A percentile compares a stretch with the other conserved stretches of the same genome.
Conservation (phyloP, 2,113 vertebrate genomes). For the Anseranas semipalmata region DNA sequence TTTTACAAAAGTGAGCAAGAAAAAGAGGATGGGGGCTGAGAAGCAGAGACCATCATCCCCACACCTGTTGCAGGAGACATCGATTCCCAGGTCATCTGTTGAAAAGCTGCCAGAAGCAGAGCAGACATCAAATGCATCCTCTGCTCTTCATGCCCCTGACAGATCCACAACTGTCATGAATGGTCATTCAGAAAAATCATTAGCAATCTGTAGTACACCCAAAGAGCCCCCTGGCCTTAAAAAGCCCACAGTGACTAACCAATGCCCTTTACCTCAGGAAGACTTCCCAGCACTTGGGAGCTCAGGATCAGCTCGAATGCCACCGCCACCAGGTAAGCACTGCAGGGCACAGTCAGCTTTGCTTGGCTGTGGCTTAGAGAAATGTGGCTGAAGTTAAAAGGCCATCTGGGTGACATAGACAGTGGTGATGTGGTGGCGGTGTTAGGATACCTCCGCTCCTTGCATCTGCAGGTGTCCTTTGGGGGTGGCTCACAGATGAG, state of each 20-base stretch:
- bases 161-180: constrained; percentile 67
- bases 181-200: constrained; percentile 78
- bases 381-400: neutral
- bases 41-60: constrained; percentile 37
- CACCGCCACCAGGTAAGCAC: constrained; percentile 91
- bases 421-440: neutral
- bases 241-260: constrained; percentile 66
- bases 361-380: neutral
- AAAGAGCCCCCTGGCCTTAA: constrained; percentile 78
- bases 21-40: constrained; percentile 84
- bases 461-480: neutral
- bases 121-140: neutral
- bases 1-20: constrained; percentile 83
- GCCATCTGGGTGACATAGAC: fast-evolving
- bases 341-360: fast-evolving
- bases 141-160: neutral
- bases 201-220: neutral
- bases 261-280: constrained; percentile 79
- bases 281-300: constrained; percentile 92
- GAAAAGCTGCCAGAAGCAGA: constrained; percentile 81
- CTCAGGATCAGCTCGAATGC: constrained; percentile 83
- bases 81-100: neutral
- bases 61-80: neutral
- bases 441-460: neutral
- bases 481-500: neutral